Evolutionary conservation across 2,888 invertebrate genomes (phyloP).

Genomic region (Apamea monoglypha): DNA sequence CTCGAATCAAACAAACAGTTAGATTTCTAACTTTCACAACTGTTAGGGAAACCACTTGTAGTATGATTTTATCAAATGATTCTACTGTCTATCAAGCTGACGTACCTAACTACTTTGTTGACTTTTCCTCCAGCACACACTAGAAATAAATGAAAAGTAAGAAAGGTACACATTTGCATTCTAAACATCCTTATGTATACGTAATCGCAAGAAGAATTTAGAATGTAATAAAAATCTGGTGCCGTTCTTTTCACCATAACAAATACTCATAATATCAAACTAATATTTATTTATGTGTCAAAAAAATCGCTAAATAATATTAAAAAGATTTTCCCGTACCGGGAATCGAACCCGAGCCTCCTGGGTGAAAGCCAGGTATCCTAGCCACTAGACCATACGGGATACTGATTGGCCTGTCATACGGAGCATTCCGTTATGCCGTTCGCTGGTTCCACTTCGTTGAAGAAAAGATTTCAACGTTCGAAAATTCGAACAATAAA

Average conservation of each 20-base stretch:
- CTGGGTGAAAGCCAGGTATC: constrained; percentile 93
- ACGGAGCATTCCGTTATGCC: not conserved
- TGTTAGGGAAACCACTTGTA: constrained; percentile 14
- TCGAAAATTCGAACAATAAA: not conserved
- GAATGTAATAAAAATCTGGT: not conserved
- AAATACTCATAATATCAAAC: too few species aligned
- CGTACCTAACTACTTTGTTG: constrained; percentile 4
- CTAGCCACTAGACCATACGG: constrained; percentile 93
- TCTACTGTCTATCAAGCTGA: constrained; percentile 44
- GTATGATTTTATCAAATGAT: constrained; percentile 48
- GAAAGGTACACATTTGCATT: not conserved
- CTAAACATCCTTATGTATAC: too few species aligned
- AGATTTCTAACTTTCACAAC: constrained; percentile 30
- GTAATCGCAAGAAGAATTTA: not conserved
- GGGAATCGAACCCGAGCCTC: constrained; percentile 94
- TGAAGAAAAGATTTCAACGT: constrained; percentile 78
- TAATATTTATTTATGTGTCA: not conserved
- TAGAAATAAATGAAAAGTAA: constrained; percentile 10
- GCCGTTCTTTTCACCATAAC: not conserved
- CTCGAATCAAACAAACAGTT: constrained; percentile 10
- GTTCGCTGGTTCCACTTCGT: not conserved
- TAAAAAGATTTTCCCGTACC: constrained; percentile 90
- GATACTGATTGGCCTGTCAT: constrained; percentile 64
- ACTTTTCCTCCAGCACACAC: constrained; percentile 34
- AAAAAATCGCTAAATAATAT: not conserved